Evolutionary conservation across 2,113 vertebrate species (phyloP), one percentile per base, ranked within the genome.

Genomic region (Haemorhous mexicanus): DNA sequence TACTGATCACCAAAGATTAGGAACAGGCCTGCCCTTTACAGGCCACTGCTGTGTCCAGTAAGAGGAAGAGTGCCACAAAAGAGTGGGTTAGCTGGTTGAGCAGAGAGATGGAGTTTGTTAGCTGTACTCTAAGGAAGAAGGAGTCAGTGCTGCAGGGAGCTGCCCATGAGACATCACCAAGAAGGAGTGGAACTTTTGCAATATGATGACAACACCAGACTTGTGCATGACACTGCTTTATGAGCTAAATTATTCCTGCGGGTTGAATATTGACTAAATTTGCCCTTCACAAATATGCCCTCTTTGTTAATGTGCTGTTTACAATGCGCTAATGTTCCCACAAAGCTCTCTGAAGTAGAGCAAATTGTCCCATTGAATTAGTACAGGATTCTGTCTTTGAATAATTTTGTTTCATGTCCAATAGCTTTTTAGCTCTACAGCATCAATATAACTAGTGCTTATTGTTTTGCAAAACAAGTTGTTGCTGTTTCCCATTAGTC

Each of bases 371-470:
- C 49, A 81, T 95, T 94, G 94, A 94, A 83, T 97, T 94, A 97
- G 61, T 70, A 74, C 63, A 41, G 39, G 33, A 49, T 70, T 96
- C 81, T 94, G 76, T 56, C 50, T 96, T 95, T 94, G 89, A 95
- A 96, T 95, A 72, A 88, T 97, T 95, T 92, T 94, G 85, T 94
- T 97, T 97, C 64, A 72, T 70, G 86, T 97, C 97, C 93, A 91
- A 80, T 87, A 74, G 64, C 70, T 94, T 87, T 97, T 79, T 69
- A 18, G 46, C 63, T 93, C 90, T 91, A 63, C 79, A 88, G 95
- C 91, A 85, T 76, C 78, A 66, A 2, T 80, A 61, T 93, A 95
- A 97, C 85, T 86, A 75, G 84, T 93, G 89, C 96, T 95, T 96
- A 95, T 90, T 74, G 30, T 96, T 97, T 95, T 94, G 87, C 89